Evolutionary conservation across 1,140 invertebrate species (phyloP), one percentile per base, ranked within the genome.

Genomic region (Bombus waltoni): DNA sequence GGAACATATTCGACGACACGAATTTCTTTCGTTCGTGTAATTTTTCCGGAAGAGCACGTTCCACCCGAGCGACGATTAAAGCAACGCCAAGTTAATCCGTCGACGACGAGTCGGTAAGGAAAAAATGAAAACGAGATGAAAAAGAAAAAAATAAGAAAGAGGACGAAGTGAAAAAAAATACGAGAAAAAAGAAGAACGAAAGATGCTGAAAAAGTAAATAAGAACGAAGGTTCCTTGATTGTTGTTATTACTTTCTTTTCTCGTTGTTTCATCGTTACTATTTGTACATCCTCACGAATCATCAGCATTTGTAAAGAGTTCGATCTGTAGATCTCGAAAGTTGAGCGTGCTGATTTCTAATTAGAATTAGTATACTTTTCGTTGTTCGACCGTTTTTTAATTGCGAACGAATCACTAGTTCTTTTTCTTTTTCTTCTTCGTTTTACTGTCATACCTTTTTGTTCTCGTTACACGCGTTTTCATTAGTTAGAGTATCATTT

Each of bases 401-500:
- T 75, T 74, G 73, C 44, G 73, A 35, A 75, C 44, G n/a, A 75
- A 75, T 42, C 25, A 44, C 47, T 65, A 28, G 44, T 77, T 25
- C 0, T 35, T 18, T 66, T 28, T 32, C 4, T 53, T 70, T 42
- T 68, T 13, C 5, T 4, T 25, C 66, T 1, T 32, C 10, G 6
- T 35, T 44, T 74, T 35, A 9, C 11, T 70, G 18, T 25, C 38
- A 3, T 65, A 32, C 13, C 53, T 44, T 22, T 40, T 9, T 65
- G 68, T 68, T 18, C 18, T 66, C n/a, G 38, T 72, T 15, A 42
- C 10, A n/a, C 88, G 87, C 88, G 88, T 80, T 73, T 89, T 83
- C n/a, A 42, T 42, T 90, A 90, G 86, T 47, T 90, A 90, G 86
- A 88, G 88, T 90, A 83, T 90, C 79, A n/a, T 80, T 40, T 68